Conservation (phyloP, 2,888 invertebrate species). For the Ormyrus pomaceus region DNA sequence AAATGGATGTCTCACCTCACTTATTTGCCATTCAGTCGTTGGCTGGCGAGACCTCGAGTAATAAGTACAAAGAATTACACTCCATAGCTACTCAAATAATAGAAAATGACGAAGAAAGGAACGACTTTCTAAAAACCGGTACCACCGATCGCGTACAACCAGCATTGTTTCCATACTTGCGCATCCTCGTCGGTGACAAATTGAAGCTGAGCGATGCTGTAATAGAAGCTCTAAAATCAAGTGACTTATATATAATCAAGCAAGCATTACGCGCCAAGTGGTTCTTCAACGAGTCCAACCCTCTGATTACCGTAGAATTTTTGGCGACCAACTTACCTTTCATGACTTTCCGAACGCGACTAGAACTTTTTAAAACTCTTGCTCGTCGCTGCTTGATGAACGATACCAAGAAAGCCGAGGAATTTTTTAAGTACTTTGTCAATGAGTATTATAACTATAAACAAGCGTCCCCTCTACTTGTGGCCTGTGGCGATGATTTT, state of each 20-base stretch:
- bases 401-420: slow-evolving; percentile 61
- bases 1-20: slow-evolving; percentile 39
- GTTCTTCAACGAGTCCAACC: slow-evolving; percentile 66
- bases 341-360: slow-evolving; percentile 64
- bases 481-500: slow-evolving; percentile 65
- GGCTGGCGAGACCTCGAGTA: slow-evolving; percentile 63
- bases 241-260: slow-evolving; percentile 63
- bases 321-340: slow-evolving; percentile 63
- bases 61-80: slow-evolving; percentile 65
- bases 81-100: slow-evolving; percentile 54
- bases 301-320: slow-evolving; percentile 60
- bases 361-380: slow-evolving; percentile 64
- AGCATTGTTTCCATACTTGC: slow-evolving; percentile 61
- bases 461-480: slow-evolving; percentile 64
- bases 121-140: background rate
- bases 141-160: slow-evolving; percentile 55
- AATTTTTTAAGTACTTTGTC: slow-evolving; percentile 62
- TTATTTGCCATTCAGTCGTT: slow-evolving; percentile 67
- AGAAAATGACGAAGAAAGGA: slow-evolving; percentile 2
- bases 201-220: slow-evolving; percentile 59
- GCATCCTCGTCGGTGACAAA: slow-evolving; percentile 63
- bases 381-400: slow-evolving; percentile 56
- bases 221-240: slow-evolving; percentile 67
- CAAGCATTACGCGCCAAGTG: slow-evolving; percentile 65
- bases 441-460: slow-evolving; percentile 59